These are phyloP conservation scores for Pterophyllum scalare DNA, from an alignment of 2,113 vertebrate species.

Conservation along the genomic window DNA sequence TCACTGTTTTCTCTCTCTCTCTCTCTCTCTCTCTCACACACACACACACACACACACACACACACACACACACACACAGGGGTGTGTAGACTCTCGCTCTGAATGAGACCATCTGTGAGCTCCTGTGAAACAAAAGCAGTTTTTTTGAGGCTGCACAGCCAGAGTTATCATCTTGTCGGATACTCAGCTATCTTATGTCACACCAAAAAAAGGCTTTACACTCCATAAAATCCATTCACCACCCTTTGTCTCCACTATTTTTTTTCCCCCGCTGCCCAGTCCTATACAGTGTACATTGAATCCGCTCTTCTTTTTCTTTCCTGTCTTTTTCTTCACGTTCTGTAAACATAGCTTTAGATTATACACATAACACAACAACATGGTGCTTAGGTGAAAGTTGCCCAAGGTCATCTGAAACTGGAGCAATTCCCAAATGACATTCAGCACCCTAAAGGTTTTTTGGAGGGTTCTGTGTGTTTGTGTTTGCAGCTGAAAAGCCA, in stretches of 20 bases:
- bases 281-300: neutral
- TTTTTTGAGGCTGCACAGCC: conserved; percentile 40
- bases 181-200: conserved; percentile 32
- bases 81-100: conserved; percentile 23
- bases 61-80: neutral
- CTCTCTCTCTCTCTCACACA: neutral
- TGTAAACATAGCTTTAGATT: neutral
- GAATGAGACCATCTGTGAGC: conserved; percentile 80
- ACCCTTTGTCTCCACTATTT: neutral
- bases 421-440: conserved; percentile 63
- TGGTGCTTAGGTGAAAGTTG: conserved; percentile 14
- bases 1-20: neutral
- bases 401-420: conserved; percentile 57
- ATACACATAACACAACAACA: conserved; percentile 26
- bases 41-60: too few relatives aligned
- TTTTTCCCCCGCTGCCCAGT: neutral
- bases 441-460: conserved; percentile 44
- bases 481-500: conserved; percentile 48
- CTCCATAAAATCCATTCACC: conserved; percentile 10
- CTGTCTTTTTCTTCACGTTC: neutral
- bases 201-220: conserved; percentile 27
- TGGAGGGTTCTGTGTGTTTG: conserved; percentile 40
- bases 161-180: conserved; percentile 40
- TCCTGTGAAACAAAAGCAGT: conserved; percentile 68
- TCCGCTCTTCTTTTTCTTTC: neutral